phyloP scores from a whole-genome alignment of 2,797 vertebrate species.

The Hippoglossus hippoglossus region DNA sequence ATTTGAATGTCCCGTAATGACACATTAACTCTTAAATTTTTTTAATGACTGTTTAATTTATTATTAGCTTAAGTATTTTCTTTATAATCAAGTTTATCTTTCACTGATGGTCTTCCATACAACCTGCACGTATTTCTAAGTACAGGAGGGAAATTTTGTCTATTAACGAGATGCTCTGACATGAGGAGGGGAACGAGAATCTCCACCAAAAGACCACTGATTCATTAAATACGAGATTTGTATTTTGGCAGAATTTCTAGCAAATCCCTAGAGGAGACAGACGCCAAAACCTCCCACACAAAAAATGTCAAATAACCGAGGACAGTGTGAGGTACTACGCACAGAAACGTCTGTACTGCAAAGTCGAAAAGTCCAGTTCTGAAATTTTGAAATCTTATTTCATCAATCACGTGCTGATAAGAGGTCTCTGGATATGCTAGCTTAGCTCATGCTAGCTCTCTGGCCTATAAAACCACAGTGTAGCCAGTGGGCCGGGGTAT shows the following conservation, averaged over 20 bases:
- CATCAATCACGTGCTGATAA: background rate
- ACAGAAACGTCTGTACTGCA: background rate
- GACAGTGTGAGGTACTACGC: background rate
- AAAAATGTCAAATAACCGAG: background rate
- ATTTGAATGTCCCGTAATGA: no score
- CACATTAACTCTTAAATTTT: no score
- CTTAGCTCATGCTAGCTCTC: slow-evolving; percentile 4
- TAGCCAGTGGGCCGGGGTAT: background rate
- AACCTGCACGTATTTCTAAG: background rate
- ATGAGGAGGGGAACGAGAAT: background rate
- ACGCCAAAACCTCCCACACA: slow-evolving; percentile 13
- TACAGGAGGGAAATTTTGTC: background rate
- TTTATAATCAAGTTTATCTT: no score
- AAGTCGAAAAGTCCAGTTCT: slow-evolving; percentile 4
- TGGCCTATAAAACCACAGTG: slow-evolving; percentile 20
- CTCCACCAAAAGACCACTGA: slow-evolving; percentile 5
- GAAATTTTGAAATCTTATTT: background rate
- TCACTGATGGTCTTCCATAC: no score
- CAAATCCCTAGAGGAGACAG: slow-evolving; percentile 7
- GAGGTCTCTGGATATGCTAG: background rate
- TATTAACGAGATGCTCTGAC: slow-evolving; percentile 1
- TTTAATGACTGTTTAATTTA: no score
- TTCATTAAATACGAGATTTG: slow-evolving; percentile 19
- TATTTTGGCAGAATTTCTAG: slow-evolving; percentile 34
- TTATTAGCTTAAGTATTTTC: no score